Evolutionary conservation across 2,113 vertebrate species (phyloP), one percentile per base, ranked within the genome.

Genomic region (Myanophis thanlyinensis): DNA sequence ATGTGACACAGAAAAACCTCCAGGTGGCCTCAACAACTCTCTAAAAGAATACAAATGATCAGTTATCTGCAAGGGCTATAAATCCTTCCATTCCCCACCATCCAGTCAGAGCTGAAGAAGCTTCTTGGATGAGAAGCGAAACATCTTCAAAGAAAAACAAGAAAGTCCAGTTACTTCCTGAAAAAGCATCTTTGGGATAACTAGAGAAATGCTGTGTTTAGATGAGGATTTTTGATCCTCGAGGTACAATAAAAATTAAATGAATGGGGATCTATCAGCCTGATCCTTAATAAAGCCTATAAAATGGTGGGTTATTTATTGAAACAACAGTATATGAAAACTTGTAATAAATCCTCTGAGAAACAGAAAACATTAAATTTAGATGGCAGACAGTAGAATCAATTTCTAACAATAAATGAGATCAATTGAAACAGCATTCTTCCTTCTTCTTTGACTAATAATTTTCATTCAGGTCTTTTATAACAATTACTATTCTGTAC

Each of bases 361-460:
- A 96, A 94, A 91, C 7, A 95, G 92, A 92, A 94, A 88, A 87
- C 94, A 96, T 96, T 97, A 95, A 93, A 97, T 97, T 95, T 94
- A 97, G 94, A 94, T 97, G 95, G 96, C 53, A 56, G 96, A 97
- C 96, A 95, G 96, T 97, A 95, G 95, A 97, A 95, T 97, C 97
- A 96, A 95, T 96, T 97, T 93, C 93, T 95, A 95, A 96, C 94
- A 97, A 94, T 97, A 98, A 97, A 93, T 96, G 96, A 97, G 95
- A 97, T 96, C 96, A 96, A 95, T 88, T 93, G 95, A 94, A 97
- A 94, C 92, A 87, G 44, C 53, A 40, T 93, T 56, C 27, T 62
- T 62, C 59, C 95, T 96, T 93, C 91, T 93, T 93, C 56, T 89
- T 92, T 94, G 90, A 96, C 94, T 97, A 94, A 94, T 6, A 1